Base-by-base conservation (phyloP, 2,113 vertebrate genomes). In the Myxocyprinus asiaticus region DNA sequence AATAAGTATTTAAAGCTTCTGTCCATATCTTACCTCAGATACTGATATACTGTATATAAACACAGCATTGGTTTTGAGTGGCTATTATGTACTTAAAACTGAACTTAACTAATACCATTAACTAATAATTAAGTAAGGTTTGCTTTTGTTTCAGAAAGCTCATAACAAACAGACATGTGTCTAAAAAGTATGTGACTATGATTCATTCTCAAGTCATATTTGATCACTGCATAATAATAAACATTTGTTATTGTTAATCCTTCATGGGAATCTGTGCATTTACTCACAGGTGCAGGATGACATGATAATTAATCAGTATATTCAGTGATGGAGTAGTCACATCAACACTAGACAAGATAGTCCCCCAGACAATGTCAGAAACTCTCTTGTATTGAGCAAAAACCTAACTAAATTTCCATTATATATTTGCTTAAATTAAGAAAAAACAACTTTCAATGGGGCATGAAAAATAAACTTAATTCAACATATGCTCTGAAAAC, bases 241-340 rank as follows among this genome's bases (percentile, higher is more conserved):
- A 33, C 22, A 33, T 33, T 33, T 33, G 22, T 45, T n/a, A n/a
- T 72, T 47, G 22, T 33, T 33, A 33, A 33, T 33, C 22, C 55
- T n/a, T 9, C 7, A 61, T 45, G 7, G 12, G 14, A 70, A 15
- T 71, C 51, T 71, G 7, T 14, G 42, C 53, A 71, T 59, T 72
- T 72, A 17, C 55, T 61, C 55, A 59, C 55, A 73, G 55, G 10
- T 8, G 9, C 55, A 47, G 11, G 55, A 73, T 61, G 70, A 61
- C 55, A 72, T 17, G 9, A 47, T 58, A 61, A 61, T 73, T 61
- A 42, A 73, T 73, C 70, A 59, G 70, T 5, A 61, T 47, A 73
- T 61, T 73, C 55, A 47, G 55, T 8, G 55, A 73, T 33, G 22
- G 22, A 73, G 70, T 42, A 72, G 56, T n/a, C 50, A 55, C 67